These are phyloP conservation scores for Tenthredo mesomela DNA, from an alignment of 2,888 invertebrate species.

Conservation along the genomic window DNA sequence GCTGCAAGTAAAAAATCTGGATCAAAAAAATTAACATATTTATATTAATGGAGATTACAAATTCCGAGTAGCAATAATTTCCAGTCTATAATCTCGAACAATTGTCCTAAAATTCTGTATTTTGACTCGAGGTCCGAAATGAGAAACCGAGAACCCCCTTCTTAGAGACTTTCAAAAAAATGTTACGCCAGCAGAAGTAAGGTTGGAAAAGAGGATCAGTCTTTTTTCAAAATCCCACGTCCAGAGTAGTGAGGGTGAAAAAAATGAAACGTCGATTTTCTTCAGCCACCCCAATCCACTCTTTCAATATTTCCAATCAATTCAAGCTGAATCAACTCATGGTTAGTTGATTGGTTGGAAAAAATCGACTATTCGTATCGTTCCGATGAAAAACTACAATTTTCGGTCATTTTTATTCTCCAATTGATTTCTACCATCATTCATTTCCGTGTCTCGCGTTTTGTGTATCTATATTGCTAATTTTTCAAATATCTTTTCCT, in stretches of 20 bases:
- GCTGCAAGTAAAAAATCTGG: no score
- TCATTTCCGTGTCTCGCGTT: not conserved
- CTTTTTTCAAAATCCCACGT: not conserved
- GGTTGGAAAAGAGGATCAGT: no score
- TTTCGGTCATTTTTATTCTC: not conserved
- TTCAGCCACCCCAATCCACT: no score
- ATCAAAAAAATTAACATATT: no score
- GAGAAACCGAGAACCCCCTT: not conserved
- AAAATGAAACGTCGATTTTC: no score
- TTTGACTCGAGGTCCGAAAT: not conserved
- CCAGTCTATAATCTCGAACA: no score
- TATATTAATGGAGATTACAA: no score
- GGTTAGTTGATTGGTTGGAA: no score
- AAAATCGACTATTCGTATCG: constrained; percentile 1
- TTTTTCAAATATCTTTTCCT: not conserved
- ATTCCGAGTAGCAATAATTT: no score
- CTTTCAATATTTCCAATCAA: not conserved
- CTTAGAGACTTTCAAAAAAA: no score
- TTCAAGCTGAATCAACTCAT: not conserved
- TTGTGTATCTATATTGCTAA: not conserved
- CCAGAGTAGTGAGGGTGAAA: no score
- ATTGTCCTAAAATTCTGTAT: not conserved
- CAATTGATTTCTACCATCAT: not conserved
- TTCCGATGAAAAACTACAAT: not conserved
- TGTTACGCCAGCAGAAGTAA: no score